Percentiles rank a stretch among this genome's conserved stretches.
Conservation (phyloP, 2,797 vertebrate species). For the Sibirionetta formosa region DNA sequence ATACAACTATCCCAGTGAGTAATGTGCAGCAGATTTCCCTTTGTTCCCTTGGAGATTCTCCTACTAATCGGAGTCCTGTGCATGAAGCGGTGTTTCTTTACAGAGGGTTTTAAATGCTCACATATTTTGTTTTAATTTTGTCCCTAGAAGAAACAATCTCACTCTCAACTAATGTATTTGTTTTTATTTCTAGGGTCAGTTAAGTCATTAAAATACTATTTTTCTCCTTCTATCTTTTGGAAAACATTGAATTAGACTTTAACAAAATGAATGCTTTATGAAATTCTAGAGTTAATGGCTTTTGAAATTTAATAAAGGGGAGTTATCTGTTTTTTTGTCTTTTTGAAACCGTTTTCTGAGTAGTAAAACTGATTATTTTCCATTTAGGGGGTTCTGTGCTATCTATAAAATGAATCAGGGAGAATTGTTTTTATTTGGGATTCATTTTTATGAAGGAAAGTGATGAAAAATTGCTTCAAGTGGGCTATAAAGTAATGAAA, state of each 20-base stretch:
- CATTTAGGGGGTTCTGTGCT: neutral
- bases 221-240: neutral
- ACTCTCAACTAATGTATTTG: neutral
- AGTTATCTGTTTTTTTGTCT: neutral
- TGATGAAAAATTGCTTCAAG: neutral
- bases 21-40: neutral
- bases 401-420: neutral
- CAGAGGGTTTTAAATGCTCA: neutral
- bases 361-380: neutral
- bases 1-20: neutral
- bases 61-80: neutral
- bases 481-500: neutral
- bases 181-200: neutral
- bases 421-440: neutral
- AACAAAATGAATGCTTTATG: neutral
- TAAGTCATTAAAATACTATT: neutral
- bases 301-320: slow-evolving; percentile 22
- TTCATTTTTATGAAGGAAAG: slow-evolving; percentile 20
- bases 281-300: slow-evolving; percentile 1
- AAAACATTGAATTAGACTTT: neutral
- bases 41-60: slow-evolving; percentile 13
- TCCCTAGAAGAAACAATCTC: neutral
- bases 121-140: neutral
- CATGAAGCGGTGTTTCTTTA: slow-evolving; percentile 1
- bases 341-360: neutral